Evolutionary conservation across 1,140 invertebrate species (phyloP), one percentile per base, ranked within the genome.

Genomic region (Thalassaphorura encarpata): DNA sequence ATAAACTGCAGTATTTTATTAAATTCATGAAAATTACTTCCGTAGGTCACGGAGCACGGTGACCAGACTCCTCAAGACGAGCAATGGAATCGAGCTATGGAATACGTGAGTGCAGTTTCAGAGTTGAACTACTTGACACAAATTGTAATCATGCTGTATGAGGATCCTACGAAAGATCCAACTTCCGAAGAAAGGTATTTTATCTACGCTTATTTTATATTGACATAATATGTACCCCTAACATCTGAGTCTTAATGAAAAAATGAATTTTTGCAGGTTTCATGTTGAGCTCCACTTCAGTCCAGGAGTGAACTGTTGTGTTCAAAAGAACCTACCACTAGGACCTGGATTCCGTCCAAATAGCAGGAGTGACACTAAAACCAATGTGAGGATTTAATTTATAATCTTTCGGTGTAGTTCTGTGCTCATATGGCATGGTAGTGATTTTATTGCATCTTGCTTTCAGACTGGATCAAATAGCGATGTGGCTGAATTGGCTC

Each of bases 81-180:
- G 71, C 96, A 99, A 69, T 99, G 97, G 97, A 80, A 87, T 6
- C 79, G 94, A 56, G 96, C 97, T 0, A 95, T 98, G 91, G 92
- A 98, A 67, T 99, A 97, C 69, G 84, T 99, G 1, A 90, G 87
- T 45, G 90, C 91, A 77, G 92, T 98, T 1, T 90, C 93, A 0
- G 97, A 99, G 72, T 78, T 99, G 1, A 99, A 99, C 75, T 99
- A 99, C 71, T 93, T 99, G 87, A 96, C 95, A 0, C 96, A 99
- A 74, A 89, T 98, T 48, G 93, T 98, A 0, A 89, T 99, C 3
- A 97, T 98, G 93, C 73, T 98, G n/a, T 98, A 98, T 70, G 95
- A 99, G 75, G 94, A 99, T 75, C 92, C 92, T 4, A 96, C 89
- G 0, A 97, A 97, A 72, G 90, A 91, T 73, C 85, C 86, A 0